A percentile compares a stretch with the other conserved stretches of the same genome.
Conservation (phyloP, 2,888 invertebrate genomes). For the Ectobius pallidus region DNA sequence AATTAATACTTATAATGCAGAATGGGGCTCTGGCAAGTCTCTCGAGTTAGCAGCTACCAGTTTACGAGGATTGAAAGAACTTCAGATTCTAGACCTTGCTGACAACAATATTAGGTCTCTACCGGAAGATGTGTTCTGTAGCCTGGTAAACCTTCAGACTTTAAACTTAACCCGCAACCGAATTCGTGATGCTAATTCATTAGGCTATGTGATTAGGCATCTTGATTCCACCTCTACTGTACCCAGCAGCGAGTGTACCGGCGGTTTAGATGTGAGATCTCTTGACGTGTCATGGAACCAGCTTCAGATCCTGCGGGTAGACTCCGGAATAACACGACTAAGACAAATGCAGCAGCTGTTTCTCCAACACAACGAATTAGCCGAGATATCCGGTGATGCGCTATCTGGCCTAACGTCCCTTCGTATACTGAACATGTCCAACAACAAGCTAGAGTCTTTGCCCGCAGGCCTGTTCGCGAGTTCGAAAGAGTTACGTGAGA, state of each 20-base stretch:
- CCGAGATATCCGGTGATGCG: conserved; percentile 77
- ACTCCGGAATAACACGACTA: conserved; percentile 75
- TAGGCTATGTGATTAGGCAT: conserved; percentile 50
- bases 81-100: conserved; percentile 79
- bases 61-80: conserved; percentile 77
- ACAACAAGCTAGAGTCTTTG: conserved; percentile 80
- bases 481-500: conserved; percentile 79
- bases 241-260: conserved; percentile 57
- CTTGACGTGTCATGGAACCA: conserved; percentile 84
- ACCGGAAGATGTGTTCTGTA: conserved; percentile 81
- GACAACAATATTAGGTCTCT: conserved; percentile 83
- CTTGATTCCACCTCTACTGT: neutral
- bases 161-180: conserved; percentile 86
- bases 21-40: conserved; percentile 73
- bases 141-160: conserved; percentile 76
- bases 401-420: conserved; percentile 79
- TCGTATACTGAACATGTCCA: conserved; percentile 83
- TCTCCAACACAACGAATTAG: conserved; percentile 83
- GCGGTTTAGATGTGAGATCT: conserved; percentile 72
- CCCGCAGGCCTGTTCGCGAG: conserved; percentile 83
- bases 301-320: conserved; percentile 72
- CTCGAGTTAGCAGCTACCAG: conserved; percentile 75
- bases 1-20: conserved; percentile 78
- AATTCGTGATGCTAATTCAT: conserved; percentile 75
- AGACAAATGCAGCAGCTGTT: conserved; percentile 79